phyloP scores from a whole-genome alignment of 2,888 invertebrate genomes.

The Girardia tigrina region DNA sequence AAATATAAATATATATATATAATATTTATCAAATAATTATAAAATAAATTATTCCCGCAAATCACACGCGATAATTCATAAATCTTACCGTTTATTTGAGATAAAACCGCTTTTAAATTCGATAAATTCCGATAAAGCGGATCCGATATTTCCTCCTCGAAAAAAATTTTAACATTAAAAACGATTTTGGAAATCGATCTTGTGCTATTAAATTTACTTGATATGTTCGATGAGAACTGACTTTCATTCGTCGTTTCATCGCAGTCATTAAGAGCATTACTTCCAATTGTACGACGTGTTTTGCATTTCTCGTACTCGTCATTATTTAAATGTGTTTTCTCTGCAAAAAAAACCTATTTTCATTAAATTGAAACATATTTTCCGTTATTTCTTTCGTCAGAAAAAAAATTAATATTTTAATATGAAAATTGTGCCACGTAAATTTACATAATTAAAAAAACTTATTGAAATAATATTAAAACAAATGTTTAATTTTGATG shows the following conservation, averaged over 20 bases:
- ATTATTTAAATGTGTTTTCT: no score
- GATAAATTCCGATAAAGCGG: neutral
- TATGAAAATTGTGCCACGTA: conserved; percentile 16
- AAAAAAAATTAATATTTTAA: neutral
- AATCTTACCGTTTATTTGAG: neutral
- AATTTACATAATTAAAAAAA: neutral
- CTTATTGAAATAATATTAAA: neutral
- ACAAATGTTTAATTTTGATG: neutral
- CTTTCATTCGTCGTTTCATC: conserved; percentile 28
- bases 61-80: no score
- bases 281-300: conserved; percentile 25
- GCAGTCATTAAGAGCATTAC: conserved; percentile 27
- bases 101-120: neutral
- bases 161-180: no score
- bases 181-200: no score
- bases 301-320: conserved; percentile 7
- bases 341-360: no score
- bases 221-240: neutral
- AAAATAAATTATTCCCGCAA: no score
- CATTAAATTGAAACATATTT: no score
- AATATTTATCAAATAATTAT: no score
- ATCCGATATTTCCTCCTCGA: conserved; percentile 8
- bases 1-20: conserved; percentile 24
- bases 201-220: no score
- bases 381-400: no score